These are phyloP conservation scores for Sclerodermus sp. DNA, from an alignment of 2,888 invertebrate species.

Conservation along the genomic window DNA sequence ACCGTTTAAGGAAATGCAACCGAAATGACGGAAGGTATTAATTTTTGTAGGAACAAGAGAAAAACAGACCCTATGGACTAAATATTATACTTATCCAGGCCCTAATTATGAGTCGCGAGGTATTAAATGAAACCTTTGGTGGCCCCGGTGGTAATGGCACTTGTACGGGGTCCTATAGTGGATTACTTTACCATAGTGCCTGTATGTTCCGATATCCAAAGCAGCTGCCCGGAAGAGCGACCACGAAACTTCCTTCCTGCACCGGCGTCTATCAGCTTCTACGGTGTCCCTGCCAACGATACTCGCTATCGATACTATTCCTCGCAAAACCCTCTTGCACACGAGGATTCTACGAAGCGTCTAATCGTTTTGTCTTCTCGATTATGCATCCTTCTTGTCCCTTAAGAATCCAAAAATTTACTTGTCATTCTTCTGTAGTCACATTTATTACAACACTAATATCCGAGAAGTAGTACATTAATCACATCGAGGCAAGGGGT, in stretches of 20 bases:
- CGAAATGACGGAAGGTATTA: neutral
- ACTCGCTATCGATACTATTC: conserved; percentile 14
- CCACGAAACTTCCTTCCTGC: conserved; percentile 57
- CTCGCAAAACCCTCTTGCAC: neutral
- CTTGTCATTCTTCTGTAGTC: neutral
- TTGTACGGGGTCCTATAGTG: conserved; percentile 54
- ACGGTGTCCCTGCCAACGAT: conserved; percentile 27
- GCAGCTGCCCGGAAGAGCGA: conserved; percentile 55
- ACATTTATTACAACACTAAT: too few species aligned
- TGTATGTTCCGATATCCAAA: conserved; percentile 37
- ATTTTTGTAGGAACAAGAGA: too few species aligned
- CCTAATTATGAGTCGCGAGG: conserved; percentile 47
- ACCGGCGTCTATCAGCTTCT: conserved; percentile 34
- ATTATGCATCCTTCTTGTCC: neutral
- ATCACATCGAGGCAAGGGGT: conserved; percentile 4
- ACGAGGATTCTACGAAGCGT: conserved; percentile 5
- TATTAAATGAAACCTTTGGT: conserved; percentile 53
- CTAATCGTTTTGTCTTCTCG: neutral
- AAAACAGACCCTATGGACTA: neutral
- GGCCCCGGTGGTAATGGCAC: conserved; percentile 34
- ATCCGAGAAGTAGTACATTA: too few species aligned
- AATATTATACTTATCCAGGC: conserved; percentile 35
- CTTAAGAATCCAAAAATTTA: too few species aligned
- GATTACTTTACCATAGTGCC: conserved; percentile 52
- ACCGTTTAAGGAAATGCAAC: neutral